These are phyloP conservation scores for Andrena bucephala DNA, from an alignment of 2,888 invertebrate genomes.

Conservation along the genomic window DNA sequence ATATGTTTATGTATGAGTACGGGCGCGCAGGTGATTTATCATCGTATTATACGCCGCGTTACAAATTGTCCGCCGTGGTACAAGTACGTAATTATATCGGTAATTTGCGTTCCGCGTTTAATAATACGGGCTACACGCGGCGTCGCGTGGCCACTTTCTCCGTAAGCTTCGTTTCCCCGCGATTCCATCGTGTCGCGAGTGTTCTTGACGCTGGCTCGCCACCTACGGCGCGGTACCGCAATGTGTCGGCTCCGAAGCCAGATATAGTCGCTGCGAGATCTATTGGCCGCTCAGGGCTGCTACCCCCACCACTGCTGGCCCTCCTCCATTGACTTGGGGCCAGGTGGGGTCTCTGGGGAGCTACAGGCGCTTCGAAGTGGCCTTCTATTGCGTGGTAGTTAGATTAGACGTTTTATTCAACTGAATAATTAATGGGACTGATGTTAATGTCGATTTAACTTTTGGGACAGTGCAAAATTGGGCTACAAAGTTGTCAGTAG, in stretches of 20 bases:
- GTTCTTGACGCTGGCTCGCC: neutral
- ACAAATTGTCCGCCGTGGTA: slow-evolving; percentile 69
- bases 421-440: too few species aligned
- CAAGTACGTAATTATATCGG: slow-evolving; percentile 71
- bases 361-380: too few species aligned
- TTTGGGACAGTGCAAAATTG: too few species aligned
- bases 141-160: slow-evolving; percentile 51
- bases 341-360: too few species aligned
- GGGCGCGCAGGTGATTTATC: slow-evolving; percentile 69
- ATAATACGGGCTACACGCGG: slow-evolving; percentile 42
- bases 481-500: too few species aligned
- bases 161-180: slow-evolving; percentile 6
- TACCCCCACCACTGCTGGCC: neutral
- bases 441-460: too few species aligned
- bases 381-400: too few species aligned
- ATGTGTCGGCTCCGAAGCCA: neutral
- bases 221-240: neutral
- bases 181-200: neutral
- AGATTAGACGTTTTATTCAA: too few species aligned
- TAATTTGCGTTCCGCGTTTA: slow-evolving; percentile 64
- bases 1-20: slow-evolving; percentile 73
- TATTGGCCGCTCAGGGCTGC: neutral
- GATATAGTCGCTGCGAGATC: neutral
- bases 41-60: slow-evolving; percentile 72
- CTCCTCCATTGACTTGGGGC: neutral